Evolutionary conservation across 2,797 vertebrate species (phyloP).

Genomic region (Protonibea diacanthus): DNA sequence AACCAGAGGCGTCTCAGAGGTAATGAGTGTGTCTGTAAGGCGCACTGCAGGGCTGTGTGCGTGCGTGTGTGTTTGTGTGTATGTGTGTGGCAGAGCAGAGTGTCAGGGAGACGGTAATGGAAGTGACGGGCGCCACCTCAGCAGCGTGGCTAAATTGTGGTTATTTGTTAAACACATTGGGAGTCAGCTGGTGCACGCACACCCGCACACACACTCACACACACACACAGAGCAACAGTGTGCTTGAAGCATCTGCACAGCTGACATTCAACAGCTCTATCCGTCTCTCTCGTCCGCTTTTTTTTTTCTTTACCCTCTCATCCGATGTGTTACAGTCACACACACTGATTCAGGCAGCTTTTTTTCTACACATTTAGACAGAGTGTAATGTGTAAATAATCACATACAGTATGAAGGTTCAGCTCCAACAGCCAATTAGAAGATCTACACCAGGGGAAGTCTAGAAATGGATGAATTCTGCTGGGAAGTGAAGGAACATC

Average conservation of each 20-base stretch:
- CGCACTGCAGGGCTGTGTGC: slow-evolving; percentile 60
- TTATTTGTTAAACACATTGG: slow-evolving; percentile 97
- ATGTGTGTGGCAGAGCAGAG: slow-evolving; percentile 78
- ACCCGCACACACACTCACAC: slow-evolving; percentile 28
- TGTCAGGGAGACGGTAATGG: slow-evolving; percentile 90
- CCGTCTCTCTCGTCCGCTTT: slow-evolving; percentile 33
- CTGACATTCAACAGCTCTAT: slow-evolving; percentile 75
- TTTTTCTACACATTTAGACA: slow-evolving; percentile 26
- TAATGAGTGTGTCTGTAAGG: slow-evolving; percentile 80
- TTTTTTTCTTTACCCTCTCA: slow-evolving; percentile 35
- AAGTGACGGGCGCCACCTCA: slow-evolving; percentile 92
- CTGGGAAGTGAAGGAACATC: slow-evolving; percentile 5
- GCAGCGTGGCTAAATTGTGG: slow-evolving; percentile 93
- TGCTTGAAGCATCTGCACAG: slow-evolving; percentile 68
- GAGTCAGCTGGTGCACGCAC: slow-evolving; percentile 89
- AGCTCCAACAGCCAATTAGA: slow-evolving; percentile 40
- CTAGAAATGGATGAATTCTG: slow-evolving; percentile 8
- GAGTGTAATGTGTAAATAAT: slow-evolving; percentile 5
- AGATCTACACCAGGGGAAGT: slow-evolving; percentile 12
- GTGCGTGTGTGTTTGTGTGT: slow-evolving; percentile 26
- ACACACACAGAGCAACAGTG: slow-evolving; percentile 47
- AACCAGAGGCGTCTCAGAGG: slow-evolving; percentile 75
- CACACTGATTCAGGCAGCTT: slow-evolving; percentile 76
- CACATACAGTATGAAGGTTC: slow-evolving; percentile 17
- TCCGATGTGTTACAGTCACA: slow-evolving; percentile 47